phyloP scores from a whole-genome alignment of 2,113 vertebrate genomes.

The Syngnathoides biaculeatus region DNA sequence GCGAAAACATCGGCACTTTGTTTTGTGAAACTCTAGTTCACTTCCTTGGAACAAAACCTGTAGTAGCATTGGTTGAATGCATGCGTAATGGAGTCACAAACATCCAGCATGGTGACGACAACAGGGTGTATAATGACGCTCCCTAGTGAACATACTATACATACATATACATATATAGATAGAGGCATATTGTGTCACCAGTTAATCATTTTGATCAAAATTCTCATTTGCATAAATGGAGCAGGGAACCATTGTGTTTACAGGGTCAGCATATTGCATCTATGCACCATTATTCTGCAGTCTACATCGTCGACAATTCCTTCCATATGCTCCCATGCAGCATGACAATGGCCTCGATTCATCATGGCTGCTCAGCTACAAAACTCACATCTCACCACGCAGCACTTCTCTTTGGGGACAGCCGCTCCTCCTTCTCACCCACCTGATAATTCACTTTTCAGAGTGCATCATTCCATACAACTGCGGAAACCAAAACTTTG shows the following conservation, averaged over 20 bases:
- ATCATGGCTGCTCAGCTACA: constrained; percentile 35
- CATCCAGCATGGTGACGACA: constrained; percentile 21
- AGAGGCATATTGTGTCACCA: constrained; percentile 19
- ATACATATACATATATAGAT: constrained; percentile 3
- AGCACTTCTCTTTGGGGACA: constrained; percentile 49
- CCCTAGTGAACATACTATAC: constrained; percentile 7
- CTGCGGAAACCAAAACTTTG: constrained; percentile 21
- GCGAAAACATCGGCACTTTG: constrained; percentile 6
- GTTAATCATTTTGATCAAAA: background rate
- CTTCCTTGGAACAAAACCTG: background rate
- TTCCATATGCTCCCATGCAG: constrained; percentile 56
- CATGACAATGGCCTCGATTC: constrained; percentile 56
- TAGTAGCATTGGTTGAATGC: background rate
- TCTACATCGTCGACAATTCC: constrained; percentile 43
- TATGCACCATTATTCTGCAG: constrained; percentile 14
- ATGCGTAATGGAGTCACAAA: constrained; percentile 16
- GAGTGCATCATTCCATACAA: constrained; percentile 2
- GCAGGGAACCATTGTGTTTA: constrained; percentile 8
- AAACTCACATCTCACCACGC: constrained; percentile 48
- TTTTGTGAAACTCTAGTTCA: constrained; percentile 2
- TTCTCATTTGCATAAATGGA: background rate
- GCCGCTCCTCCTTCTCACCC: constrained; percentile 65
- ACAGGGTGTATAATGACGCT: constrained; percentile 29
- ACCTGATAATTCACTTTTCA: constrained; percentile 47
- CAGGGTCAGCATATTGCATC: constrained; percentile 23